Conservation (phyloP, 2,888 invertebrate species). For the Meganola albula region DNA sequence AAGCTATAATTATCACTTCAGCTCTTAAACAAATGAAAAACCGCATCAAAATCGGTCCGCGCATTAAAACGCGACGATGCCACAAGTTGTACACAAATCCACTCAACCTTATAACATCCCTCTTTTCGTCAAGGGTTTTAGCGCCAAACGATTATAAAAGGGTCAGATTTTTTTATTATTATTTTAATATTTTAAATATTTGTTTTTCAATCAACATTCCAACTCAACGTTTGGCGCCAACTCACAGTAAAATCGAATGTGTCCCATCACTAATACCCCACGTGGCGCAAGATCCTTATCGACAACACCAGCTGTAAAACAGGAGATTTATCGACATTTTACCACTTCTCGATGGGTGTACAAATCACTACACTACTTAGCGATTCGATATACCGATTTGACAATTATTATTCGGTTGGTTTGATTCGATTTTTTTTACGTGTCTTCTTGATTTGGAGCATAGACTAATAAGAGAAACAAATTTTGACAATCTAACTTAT, state of each 20-base stretch:
- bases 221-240: conserved; percentile 29
- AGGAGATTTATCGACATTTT: conserved; percentile 75
- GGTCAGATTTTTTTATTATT: too few relatives aligned
- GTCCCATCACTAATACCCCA: conserved; percentile 59
- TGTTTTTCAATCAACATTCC: conserved; percentile 24
- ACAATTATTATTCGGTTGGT: conserved; percentile 36
- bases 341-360: conserved; percentile 55
- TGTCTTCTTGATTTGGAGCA: too few relatives aligned
- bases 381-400: conserved; percentile 39
- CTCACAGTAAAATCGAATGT: conserved; percentile 24
- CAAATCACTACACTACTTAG: conserved; percentile 71
- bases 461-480: too few relatives aligned
- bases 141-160: too few relatives aligned
- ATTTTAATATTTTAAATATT: conserved; percentile 18
- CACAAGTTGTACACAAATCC: too few relatives aligned
- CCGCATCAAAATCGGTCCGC: too few relatives aligned
- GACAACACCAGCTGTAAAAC: conserved; percentile 71
- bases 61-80: too few relatives aligned
- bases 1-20: too few relatives aligned
- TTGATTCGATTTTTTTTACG: conserved; percentile 14
- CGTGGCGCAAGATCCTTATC: conserved; percentile 73
- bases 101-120: too few relatives aligned
- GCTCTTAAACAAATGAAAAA: too few relatives aligned
- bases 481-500: too few relatives aligned
- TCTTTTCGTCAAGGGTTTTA: too few relatives aligned